A percentile compares a stretch with the other conserved stretches of the same genome.
phyloP scores from a whole-genome alignment of 2,888 invertebrate genomes.

The Heliconius charithonia region DNA sequence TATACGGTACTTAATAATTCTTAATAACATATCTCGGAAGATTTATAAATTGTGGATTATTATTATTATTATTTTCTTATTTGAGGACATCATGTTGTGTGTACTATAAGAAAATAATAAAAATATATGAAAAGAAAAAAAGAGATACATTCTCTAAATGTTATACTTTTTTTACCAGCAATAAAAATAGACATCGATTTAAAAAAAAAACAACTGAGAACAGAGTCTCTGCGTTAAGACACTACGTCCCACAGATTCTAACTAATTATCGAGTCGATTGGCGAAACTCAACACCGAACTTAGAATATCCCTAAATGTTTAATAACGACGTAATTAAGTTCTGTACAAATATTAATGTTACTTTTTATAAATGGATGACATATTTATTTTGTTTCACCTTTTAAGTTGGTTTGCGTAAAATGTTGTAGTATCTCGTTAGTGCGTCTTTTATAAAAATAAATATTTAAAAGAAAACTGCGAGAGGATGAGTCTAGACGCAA shows the following conservation, averaged over 20 bases:
- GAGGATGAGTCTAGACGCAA: conserved; percentile 33
- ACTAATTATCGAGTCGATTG: neutral
- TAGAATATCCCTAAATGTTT: neutral
- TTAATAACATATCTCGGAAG: no score
- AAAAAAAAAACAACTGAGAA: no score
- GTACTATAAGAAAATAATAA: no score
- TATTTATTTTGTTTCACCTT: conserved; percentile 13
- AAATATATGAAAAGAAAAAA: no score
- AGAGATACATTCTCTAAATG: no score
- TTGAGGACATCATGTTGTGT: no score
- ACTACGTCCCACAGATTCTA: neutral
- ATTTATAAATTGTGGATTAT: no score
- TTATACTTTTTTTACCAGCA: no score
- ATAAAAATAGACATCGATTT: no score
- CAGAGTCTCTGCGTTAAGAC: no score
- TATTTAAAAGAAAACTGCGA: conserved; percentile 29
- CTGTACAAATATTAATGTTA: neutral
- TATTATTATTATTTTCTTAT: no score
- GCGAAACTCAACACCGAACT: neutral
- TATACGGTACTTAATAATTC: no score
- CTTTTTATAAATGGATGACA: neutral
- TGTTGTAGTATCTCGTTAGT: conserved; percentile 32
- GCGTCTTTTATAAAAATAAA: conserved; percentile 26
- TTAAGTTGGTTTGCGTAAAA: conserved; percentile 26
- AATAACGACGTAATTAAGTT: neutral